phyloP scores from a whole-genome alignment of 2,888 invertebrate species.

The Pyrgus malvae region DNA sequence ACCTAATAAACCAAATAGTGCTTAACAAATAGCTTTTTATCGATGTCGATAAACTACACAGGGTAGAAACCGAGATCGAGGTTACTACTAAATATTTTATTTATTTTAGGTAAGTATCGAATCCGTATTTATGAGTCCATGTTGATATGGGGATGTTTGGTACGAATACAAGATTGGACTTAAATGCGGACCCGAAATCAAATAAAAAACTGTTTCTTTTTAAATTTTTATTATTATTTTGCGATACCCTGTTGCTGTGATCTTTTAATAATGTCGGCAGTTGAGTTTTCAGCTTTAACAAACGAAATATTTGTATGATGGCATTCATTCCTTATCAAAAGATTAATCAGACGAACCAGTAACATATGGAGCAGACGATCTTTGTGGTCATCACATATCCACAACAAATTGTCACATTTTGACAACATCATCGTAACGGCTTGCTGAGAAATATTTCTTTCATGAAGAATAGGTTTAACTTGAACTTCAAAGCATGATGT shows the following conservation, averaged over 20 bases:
- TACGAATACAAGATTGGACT: too few relatives aligned
- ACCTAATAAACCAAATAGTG: too few relatives aligned
- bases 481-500: background rate
- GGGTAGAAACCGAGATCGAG: too few relatives aligned
- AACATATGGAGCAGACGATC: background rate
- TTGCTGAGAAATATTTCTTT: background rate
- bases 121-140: too few relatives aligned
- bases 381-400: background rate
- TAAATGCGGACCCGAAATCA: too few relatives aligned
- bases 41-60: too few relatives aligned
- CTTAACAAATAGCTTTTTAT: too few relatives aligned
- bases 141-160: too few relatives aligned
- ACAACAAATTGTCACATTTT: background rate
- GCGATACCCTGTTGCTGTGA: background rate
- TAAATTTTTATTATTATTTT: too few relatives aligned
- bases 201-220: too few relatives aligned
- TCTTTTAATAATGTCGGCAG: background rate
- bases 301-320: background rate
- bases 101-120: too few relatives aligned
- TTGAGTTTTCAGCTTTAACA: background rate
- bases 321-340: background rate
- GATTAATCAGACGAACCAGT: background rate
- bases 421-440: background rate
- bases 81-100: too few relatives aligned
- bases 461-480: background rate